These are phyloP conservation scores for Ctenochaetus hawaiiensis DNA, from an alignment of 2,797 vertebrate species.

Conservation along the genomic window DNA sequence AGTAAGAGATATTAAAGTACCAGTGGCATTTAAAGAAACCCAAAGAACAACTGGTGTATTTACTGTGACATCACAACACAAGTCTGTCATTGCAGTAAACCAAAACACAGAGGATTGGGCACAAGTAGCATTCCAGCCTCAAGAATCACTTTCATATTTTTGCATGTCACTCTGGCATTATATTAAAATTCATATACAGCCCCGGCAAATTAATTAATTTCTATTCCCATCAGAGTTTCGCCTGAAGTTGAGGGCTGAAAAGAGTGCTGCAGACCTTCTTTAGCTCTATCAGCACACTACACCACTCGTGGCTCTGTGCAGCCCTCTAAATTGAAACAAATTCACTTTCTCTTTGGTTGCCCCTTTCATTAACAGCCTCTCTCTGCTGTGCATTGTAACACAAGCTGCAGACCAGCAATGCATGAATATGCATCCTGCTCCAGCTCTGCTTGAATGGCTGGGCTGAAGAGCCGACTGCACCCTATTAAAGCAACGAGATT, in stretches of 20 bases:
- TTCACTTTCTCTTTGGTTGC: constrained; percentile 24
- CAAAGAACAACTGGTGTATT: neutral
- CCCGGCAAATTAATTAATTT: constrained; percentile 3
- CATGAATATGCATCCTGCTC: constrained; percentile 72
- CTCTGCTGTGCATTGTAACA: constrained; percentile 54
- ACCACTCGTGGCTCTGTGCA: constrained; percentile 22
- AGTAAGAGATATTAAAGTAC: neutral
- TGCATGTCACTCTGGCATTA: neutral
- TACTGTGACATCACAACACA: neutral
- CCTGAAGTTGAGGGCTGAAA: constrained; percentile 5
- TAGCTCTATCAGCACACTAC: constrained; percentile 18
- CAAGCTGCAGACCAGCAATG: constrained; percentile 62
- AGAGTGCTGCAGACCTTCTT: neutral
- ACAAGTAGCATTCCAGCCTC: neutral
- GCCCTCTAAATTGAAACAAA: constrained; percentile 25
- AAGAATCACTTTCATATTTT: neutral
- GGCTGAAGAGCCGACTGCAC: constrained; percentile 56
- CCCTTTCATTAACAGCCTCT: constrained; percentile 45
- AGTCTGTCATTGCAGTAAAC: neutral
- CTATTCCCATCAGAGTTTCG: constrained; percentile 14
- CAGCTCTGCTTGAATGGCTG: constrained; percentile 48
- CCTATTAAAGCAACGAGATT: constrained; percentile 55
- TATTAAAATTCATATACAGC: constrained; percentile 16
- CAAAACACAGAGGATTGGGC: neutral
- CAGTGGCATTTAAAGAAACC: neutral